Base-by-base conservation (phyloP, 2,888 invertebrate genomes). In the Ochropacha duplaris region DNA sequence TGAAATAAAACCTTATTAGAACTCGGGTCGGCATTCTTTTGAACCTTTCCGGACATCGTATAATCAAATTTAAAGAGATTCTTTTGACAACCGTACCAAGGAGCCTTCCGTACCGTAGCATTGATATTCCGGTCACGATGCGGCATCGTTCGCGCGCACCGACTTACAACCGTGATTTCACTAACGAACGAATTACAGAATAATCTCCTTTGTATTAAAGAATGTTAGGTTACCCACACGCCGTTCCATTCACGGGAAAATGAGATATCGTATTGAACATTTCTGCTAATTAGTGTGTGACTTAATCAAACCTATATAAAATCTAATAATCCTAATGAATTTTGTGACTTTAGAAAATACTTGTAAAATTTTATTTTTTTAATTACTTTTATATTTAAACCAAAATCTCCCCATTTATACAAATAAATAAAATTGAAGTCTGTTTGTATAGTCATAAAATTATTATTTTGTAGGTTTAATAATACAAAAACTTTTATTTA, bases 111-210 rank as follows among this genome's bases (percentile, higher is more conserved):
- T 19, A 9, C 64, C 34, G 51, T 67, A 62, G 6, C 44, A 64
- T 68, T 62, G 61, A 58, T 57, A 71, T 58, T 64, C 66, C 22
- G 60, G 65, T 66, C 71, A 71, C 67, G 71, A 19, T 9, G 44
- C 16, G 44, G 44, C 16, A 19, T 19, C 16, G 16, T 19, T 44
- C 44, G 16, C 58, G 58, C 58, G n/a, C 28, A 50, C 57, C 39
- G 39, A 54, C 57, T 39, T 50, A 57, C 50, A 50, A 44, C 39
- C 51, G 51, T 54, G 39, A 54, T 58, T 55, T 54, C 50, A 54
- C 57, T 58, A 55, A 58, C 51, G 50, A 50, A 49, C 39, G 44
- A 28, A 57, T 54, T 49, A 57, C 57, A 44, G 39, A 51, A 50
- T 55, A 50, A 55, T 58, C 50, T 34, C 51, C 50, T 44, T 44